phyloP scores from a whole-genome alignment of 2,888 invertebrate genomes.

The Nectonema munidae region DNA sequence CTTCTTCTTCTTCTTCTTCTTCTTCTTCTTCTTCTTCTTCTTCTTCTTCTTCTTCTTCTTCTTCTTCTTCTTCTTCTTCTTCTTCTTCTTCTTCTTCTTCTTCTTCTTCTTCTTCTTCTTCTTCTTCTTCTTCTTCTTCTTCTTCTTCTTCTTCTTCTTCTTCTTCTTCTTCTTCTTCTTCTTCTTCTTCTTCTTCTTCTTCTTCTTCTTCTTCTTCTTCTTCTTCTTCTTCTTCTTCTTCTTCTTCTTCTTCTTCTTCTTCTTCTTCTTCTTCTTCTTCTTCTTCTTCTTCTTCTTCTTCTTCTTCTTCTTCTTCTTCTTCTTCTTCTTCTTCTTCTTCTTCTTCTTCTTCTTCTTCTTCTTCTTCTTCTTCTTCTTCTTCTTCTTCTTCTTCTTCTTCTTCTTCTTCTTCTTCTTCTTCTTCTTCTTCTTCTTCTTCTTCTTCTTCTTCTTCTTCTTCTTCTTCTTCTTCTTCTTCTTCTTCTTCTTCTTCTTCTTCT shows the following conservation, averaged over 20 bases:
- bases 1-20: too few relatives aligned
- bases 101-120: too few relatives aligned
- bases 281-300: slow-evolving; percentile 5
- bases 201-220: background rate
- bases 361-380: slow-evolving; percentile 5
- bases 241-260: slow-evolving; percentile 5
- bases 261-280: slow-evolving; percentile 5
- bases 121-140: slow-evolving; percentile 13
- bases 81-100: too few relatives aligned
- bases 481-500: slow-evolving; percentile 5
- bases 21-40: too few relatives aligned
- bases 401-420: slow-evolving; percentile 5
- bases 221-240: slow-evolving; percentile 5
- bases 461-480: slow-evolving; percentile 5
- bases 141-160: slow-evolving; percentile 14
- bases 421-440: slow-evolving; percentile 5
- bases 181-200: background rate
- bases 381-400: slow-evolving; percentile 5
- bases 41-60: too few relatives aligned
- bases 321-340: slow-evolving; percentile 5
- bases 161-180: background rate
- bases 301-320: slow-evolving; percentile 5
- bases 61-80: too few relatives aligned
- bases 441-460: slow-evolving; percentile 5
- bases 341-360: slow-evolving; percentile 5